Conservation (phyloP, 2,113 vertebrate genomes). For the Zeus faber region DNA sequence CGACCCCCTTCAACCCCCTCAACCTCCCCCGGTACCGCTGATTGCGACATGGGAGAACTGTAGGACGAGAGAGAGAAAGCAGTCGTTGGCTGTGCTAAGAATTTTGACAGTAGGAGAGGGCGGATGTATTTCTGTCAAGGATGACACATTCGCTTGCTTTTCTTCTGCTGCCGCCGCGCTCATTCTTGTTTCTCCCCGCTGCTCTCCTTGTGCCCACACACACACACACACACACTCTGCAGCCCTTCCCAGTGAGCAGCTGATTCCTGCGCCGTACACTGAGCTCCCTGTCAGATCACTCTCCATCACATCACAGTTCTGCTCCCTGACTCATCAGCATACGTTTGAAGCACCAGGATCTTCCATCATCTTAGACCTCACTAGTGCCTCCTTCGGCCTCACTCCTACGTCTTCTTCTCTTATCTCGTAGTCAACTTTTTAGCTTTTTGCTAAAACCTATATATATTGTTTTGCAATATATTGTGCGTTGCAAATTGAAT, state of each 20-base stretch:
- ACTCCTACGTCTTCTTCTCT: slow-evolving; percentile 37
- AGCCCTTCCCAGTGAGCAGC: slow-evolving; percentile 37
- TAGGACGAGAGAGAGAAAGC: slow-evolving; percentile 8
- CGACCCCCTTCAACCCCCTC: neutral
- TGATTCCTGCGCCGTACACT: slow-evolving; percentile 43
- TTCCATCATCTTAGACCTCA: slow-evolving; percentile 22
- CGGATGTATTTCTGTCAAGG: slow-evolving; percentile 28
- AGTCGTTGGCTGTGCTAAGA: slow-evolving; percentile 23
- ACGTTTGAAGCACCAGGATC: slow-evolving; percentile 48
- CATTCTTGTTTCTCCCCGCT: slow-evolving; percentile 3
- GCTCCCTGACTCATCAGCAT: slow-evolving; percentile 63
- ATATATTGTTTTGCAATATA: too few relatives aligned
- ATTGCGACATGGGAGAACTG: slow-evolving; percentile 8
- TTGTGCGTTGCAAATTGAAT: too few relatives aligned
- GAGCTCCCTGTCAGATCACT: slow-evolving; percentile 56
- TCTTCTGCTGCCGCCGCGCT: neutral
- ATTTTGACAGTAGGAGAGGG: slow-evolving; percentile 26
- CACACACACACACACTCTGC: slow-evolving; percentile 9
- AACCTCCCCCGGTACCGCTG: slow-evolving; percentile 6
- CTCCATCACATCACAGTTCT: slow-evolving; percentile 57
- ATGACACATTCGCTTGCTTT: slow-evolving; percentile 33
- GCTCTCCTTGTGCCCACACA: neutral
- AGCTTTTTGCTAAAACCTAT: too few relatives aligned
- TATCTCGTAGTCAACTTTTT: slow-evolving; percentile 37
- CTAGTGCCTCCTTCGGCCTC: slow-evolving; percentile 37